Conservation (phyloP, 2,797 vertebrate genomes). For the Acanthurus leucopareius region DNA sequence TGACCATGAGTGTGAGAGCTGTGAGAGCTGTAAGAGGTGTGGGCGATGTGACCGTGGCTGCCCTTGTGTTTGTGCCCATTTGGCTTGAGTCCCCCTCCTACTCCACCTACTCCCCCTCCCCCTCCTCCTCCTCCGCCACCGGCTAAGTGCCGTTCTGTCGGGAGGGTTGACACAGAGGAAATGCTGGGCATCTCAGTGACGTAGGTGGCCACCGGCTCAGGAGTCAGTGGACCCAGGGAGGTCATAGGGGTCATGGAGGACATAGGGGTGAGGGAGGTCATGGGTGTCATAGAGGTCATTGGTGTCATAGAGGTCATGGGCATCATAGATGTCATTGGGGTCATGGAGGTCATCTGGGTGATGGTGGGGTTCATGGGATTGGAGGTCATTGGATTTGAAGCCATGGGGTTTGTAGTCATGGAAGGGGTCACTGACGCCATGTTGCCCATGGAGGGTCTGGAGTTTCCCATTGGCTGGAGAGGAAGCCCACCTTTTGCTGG, state of each 20-base stretch:
- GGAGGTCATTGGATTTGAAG: slow-evolving; percentile 70
- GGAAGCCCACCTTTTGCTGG: slow-evolving; percentile 93
- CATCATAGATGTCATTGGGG: slow-evolving; percentile 64
- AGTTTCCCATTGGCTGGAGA: slow-evolving; percentile 88
- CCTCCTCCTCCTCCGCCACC: slow-evolving; percentile 55
- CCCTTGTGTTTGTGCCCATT: slow-evolving; percentile 92
- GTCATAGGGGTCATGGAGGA: slow-evolving; percentile 73
- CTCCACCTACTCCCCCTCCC: slow-evolving; percentile 48
- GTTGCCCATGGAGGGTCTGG: slow-evolving; percentile 83
- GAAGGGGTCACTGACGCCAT: slow-evolving; percentile 68
- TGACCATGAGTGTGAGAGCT: slow-evolving; percentile 70
- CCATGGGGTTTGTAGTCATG: slow-evolving; percentile 75
- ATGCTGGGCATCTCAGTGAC: slow-evolving; percentile 87
- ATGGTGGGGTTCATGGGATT: slow-evolving; percentile 73
- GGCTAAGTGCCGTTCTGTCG: slow-evolving; percentile 85
- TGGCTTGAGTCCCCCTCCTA: slow-evolving; percentile 80
- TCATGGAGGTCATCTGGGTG: slow-evolving; percentile 72
- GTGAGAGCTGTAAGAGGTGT: slow-evolving; percentile 66
- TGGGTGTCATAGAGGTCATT: slow-evolving; percentile 62
- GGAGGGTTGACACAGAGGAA: slow-evolving; percentile 86
- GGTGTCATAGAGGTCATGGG: slow-evolving; percentile 58
- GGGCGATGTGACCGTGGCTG: slow-evolving; percentile 65
- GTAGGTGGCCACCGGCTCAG: slow-evolving; percentile 90
- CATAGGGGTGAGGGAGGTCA: slow-evolving; percentile 73
- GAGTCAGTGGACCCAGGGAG: slow-evolving; percentile 91